phyloP scores from a whole-genome alignment of 2,888 invertebrate genomes.

The Lymantria dispar region DNA sequence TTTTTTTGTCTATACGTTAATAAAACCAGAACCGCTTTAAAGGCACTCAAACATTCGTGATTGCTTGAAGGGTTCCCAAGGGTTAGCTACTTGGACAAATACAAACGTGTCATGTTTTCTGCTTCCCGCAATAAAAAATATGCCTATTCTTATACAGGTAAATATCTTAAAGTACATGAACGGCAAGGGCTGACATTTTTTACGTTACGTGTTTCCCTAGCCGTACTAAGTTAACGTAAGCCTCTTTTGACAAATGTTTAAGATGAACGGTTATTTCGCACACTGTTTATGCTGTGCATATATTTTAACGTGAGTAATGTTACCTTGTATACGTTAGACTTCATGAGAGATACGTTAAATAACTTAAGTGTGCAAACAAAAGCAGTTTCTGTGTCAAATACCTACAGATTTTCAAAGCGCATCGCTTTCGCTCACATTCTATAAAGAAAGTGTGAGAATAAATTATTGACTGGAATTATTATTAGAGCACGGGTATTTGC shows the following conservation, averaged over 20 bases:
- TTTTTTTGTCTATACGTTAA: neutral
- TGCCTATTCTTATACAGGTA: slow-evolving; percentile 49
- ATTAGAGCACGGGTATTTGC: no score
- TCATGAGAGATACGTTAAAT: slow-evolving; percentile 52
- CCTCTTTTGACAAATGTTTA: slow-evolving; percentile 78
- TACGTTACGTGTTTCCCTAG: slow-evolving; percentile 62
- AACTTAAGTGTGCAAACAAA: slow-evolving; percentile 38
- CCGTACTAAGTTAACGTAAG: slow-evolving; percentile 75
- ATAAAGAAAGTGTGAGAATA: no score
- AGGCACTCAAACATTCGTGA: slow-evolving; percentile 9
- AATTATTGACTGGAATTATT: no score
- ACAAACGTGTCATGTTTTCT: slow-evolving; percentile 30
- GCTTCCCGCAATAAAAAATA: slow-evolving; percentile 37
- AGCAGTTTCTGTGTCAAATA: slow-evolving; percentile 45
- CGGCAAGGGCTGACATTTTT: slow-evolving; percentile 55
- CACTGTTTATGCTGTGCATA: slow-evolving; percentile 64
- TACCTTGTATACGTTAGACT: slow-evolving; percentile 43
- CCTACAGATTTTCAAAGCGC: slow-evolving; percentile 40
- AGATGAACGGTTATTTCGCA: slow-evolving; percentile 78
- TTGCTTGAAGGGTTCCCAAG: slow-evolving; percentile 13
- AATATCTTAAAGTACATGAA: slow-evolving; percentile 51
- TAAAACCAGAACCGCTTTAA: slow-evolving; percentile 1
- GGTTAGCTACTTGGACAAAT: slow-evolving; percentile 23
- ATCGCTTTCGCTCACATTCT: no score
- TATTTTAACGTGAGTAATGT: slow-evolving; percentile 56